Evolutionary conservation across 1,140 invertebrate genomes (phyloP), one percentile per base, ranked within the genome.

Genomic region (Apis laboriosa): DNA sequence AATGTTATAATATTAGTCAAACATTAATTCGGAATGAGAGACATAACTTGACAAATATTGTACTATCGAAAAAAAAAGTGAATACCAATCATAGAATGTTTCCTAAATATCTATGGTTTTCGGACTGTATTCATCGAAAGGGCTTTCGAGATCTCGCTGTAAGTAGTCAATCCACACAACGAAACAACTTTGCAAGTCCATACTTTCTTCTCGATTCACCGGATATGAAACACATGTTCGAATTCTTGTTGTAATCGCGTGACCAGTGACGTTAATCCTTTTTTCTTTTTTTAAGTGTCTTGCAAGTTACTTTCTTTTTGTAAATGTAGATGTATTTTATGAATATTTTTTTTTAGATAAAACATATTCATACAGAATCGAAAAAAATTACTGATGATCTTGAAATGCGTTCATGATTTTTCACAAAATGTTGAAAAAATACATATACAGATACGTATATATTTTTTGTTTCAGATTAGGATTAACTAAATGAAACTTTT

Each of bases 201-300:
- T 12, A 58, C 28, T 74, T 60, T 66, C 21, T 34, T 58, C 53
- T 17, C 51, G 53, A 70, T 66, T 55, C 58, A 76, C 88, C 89
- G 89, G 89, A 90, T 89, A 79, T 71, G 82, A 87, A 82, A 88
- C 90, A 88, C 85, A 77, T 88, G 89, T 86, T 83, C n/a, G 63
- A 71, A 71, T 75, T 83, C 64, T 2, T 74, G 1, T 51, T 21
- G 66, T n/a, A 24, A 21, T 68, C 28, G 60, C 60, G 51, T 9
- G 28, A 56, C 21, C 43, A 21, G 61, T 56, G 34, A 49, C 17
- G 53, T 56, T 51, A 17, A 60, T 64, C 21, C 11, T 13, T 43
- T 60, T 55, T 15, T 72, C n/a, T 56, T 9, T 8, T 60, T 60
- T 60, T 21, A 1, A n/a, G 24, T 17, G 8, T 8, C 7, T 63